Evolutionary conservation across 2,888 invertebrate species (phyloP), one percentile per base, ranked within the genome.

Genomic region (Mimas tiliae): DNA sequence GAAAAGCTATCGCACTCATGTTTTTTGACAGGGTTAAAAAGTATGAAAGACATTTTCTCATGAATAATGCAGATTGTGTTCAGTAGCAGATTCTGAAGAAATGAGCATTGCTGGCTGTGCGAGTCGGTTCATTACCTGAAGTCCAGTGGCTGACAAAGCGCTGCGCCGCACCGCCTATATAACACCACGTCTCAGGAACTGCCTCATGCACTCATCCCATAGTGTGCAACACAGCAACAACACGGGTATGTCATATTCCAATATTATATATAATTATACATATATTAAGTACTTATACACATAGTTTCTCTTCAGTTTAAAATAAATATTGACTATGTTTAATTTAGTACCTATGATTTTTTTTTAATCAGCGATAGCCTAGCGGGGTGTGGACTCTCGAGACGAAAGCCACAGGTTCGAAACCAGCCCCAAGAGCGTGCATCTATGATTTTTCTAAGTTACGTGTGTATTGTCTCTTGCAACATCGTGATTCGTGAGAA

Each of bases 101-200:
- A 2, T 16, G 16, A n/a, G 34, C 19, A 19, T 42, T 16, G 16
- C 16, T 19, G 38, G 11, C 58, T 58, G 6, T n/a, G 38, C 38
- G 38, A 16, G 42, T 58, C 58, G 58, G 58, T 58, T 58, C 58
- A 58, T 58, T 58, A 58, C 58, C 58, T 58, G 58, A 42, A 58
- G 58, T 38, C 42, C 12, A 38, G 11, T 58, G 58, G 16, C 38
- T 19, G 4, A 19, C 16, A 50, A 16, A 6, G 16, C 48, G 19
- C n/a, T 6, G 47, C 48, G 1, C 19, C 16, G 16, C 48, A 4
- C 19, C 9, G 50, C 16, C 19, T 58, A 58, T 58, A 58, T 42
- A 58, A 58, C 19, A 7, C 19, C 42, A 6, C 12, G 19, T 16
- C 42, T 21, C 42, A 6, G 38, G 12, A 19, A 11, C 16, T n/a